Evolutionary conservation across 2,113 vertebrate species (phyloP).

Genomic region (Strix aluco): DNA sequence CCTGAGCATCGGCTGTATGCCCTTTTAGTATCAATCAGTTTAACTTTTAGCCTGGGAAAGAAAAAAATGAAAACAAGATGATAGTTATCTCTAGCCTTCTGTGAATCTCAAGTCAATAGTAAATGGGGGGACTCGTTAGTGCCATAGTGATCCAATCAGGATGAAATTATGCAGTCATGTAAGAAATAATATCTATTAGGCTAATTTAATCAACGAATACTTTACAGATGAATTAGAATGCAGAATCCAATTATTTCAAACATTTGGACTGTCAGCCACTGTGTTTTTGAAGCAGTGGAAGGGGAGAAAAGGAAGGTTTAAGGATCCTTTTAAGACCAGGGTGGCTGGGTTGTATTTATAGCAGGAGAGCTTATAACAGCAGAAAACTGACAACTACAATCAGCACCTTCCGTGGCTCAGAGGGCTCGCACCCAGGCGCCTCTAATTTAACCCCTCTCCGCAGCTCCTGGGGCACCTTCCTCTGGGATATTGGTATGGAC

Average conservation of each 20-base stretch:
- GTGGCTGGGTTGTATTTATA: conserved; percentile 39
- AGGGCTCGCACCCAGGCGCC: not conserved
- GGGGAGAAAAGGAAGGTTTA: not conserved
- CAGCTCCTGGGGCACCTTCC: not conserved
- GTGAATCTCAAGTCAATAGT: conserved; percentile 85
- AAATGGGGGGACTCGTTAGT: conserved; percentile 88
- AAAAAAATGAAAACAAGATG: conserved; percentile 61
- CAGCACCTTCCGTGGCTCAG: conserved; percentile 51
- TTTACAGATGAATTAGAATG: conserved; percentile 96
- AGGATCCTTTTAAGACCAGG: conserved; percentile 60
- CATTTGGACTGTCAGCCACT: conserved; percentile 81
- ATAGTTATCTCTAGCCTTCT: conserved; percentile 75
- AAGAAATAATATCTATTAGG: conserved; percentile 97
- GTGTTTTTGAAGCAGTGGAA: conserved; percentile 35
- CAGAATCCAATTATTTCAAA: conserved; percentile 94
- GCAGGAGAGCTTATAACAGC: conserved; percentile 35
- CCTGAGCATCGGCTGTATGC: conserved; percentile 40
- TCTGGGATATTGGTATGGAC: not conserved
- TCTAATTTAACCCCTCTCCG: not conserved
- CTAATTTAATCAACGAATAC: conserved; percentile 97
- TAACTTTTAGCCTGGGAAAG: conserved; percentile 73
- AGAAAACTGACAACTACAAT: conserved; percentile 56
- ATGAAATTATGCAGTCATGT: conserved; percentile 88
- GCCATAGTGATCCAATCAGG: conserved; percentile 76
- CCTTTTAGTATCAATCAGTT: conserved; percentile 76